Conservation (phyloP, 2,113 vertebrate species). For the Thryonomys swinderianus region DNA sequence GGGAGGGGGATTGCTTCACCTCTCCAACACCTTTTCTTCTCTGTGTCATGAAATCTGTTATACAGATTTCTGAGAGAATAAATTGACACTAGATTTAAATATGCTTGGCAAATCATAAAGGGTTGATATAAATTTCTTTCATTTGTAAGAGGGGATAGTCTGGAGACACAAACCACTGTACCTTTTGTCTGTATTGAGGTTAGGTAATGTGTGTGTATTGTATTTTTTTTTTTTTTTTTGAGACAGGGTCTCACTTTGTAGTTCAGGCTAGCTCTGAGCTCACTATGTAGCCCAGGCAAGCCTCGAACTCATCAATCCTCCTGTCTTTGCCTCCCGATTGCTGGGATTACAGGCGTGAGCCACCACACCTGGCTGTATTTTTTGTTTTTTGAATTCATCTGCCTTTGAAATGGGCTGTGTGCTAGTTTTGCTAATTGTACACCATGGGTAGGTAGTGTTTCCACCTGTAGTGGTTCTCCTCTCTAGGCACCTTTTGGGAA, state of each 20-base stretch:
- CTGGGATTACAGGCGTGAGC: too few species aligned
- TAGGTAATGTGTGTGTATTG: neutral
- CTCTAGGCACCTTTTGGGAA: neutral
- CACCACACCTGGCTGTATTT: too few species aligned
- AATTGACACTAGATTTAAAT: neutral
- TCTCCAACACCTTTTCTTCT: neutral
- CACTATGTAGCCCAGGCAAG: too few species aligned
- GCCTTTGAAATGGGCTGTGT: neutral
- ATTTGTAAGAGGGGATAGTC: neutral
- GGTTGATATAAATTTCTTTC: neutral
- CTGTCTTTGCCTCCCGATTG: too few species aligned
- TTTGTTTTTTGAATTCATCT: neutral
- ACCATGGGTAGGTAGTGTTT: neutral
- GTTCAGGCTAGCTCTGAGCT: too few species aligned
- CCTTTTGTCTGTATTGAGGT: neutral
- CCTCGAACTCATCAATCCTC: too few species aligned
- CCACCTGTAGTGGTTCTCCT: neutral
- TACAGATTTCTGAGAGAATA: neutral
- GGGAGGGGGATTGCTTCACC: neutral
- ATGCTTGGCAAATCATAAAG: neutral
- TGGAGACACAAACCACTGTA: neutral
- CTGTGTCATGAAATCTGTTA: neutral
- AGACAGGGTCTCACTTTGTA: too few species aligned
- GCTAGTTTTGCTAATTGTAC: neutral
- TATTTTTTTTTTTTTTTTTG: neutral